phyloP scores from a whole-genome alignment of 2,113 vertebrate species.

The Gymnorhina tibicen region DNA sequence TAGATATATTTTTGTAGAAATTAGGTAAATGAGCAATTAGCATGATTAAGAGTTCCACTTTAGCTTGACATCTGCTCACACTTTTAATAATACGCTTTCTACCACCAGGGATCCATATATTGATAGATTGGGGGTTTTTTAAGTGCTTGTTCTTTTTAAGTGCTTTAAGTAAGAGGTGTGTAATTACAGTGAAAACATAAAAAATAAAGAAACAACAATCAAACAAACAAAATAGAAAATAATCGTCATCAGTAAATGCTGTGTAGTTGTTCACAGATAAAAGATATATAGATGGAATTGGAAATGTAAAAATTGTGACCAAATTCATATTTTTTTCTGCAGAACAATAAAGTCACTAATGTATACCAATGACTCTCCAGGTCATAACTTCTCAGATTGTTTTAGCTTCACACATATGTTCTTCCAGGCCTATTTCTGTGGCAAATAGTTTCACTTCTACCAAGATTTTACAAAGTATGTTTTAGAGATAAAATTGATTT shows the following conservation, averaged over 20 bases:
- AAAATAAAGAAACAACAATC: neutral
- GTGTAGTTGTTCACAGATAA: neutral
- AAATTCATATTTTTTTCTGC: neutral
- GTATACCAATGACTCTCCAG: neutral
- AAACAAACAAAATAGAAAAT: neutral
- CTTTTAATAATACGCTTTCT: neutral
- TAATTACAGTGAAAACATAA: neutral
- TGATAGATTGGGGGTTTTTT: fast-evolving
- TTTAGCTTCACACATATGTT: neutral
- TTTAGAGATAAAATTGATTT: neutral
- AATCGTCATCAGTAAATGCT: neutral
- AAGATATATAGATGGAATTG: neutral
- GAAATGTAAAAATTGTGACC: neutral
- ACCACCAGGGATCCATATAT: neutral
- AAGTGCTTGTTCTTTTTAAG: neutral
- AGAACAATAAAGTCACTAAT: neutral
- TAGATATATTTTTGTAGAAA: neutral
- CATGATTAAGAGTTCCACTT: neutral
- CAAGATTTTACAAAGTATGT: neutral
- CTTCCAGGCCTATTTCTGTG: neutral
- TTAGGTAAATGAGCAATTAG: neutral
- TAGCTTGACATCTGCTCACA: neutral
- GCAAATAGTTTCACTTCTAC: neutral
- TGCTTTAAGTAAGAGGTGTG: neutral
- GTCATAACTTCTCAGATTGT: neutral